phyloP scores from a whole-genome alignment of 64 coral and sea anemone species.

The Cladopsammia gracilis region DNA sequence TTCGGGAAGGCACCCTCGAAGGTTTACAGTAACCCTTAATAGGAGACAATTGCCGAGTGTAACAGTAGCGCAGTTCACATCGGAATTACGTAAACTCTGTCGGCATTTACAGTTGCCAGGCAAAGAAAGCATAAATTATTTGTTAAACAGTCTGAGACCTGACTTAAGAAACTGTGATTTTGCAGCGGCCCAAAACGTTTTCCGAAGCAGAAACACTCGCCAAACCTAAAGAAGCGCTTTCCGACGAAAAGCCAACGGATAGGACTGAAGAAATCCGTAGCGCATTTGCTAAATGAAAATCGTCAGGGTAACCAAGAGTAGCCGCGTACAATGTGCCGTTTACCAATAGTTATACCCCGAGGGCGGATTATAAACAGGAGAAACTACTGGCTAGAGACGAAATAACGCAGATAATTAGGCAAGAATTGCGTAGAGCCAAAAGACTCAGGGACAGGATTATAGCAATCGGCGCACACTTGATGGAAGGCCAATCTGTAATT shows the following conservation, averaged over 20 bases:
- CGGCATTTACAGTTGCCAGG: not conserved
- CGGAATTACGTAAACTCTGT: conserved; percentile 10
- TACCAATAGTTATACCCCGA: not conserved
- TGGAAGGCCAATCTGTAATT: not conserved
- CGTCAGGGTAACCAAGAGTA: not conserved
- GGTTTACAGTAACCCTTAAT: too few relatives aligned
- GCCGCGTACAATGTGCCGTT: not conserved
- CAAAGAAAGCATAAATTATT: conserved; percentile 19
- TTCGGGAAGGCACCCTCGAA: too few relatives aligned
- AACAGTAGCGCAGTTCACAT: conserved; percentile 25
- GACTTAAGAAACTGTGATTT: not conserved
- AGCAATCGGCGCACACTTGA: not conserved
- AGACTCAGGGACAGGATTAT: not conserved
- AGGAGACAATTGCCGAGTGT: conserved; percentile 32
- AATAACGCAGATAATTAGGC: not conserved
- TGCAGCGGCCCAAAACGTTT: too few relatives aligned
- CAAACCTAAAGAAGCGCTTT: not conserved
- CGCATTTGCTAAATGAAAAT: not conserved
- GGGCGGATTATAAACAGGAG: not conserved
- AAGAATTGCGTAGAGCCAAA: not conserved
- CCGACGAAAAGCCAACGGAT: not conserved
- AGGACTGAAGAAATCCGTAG: not conserved
- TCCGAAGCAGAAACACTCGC: too few relatives aligned
- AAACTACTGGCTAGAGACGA: not conserved
- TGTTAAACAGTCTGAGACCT: conserved; percentile 2